Conservation (phyloP, 2,113 vertebrate genomes). For the Anguilla japonica region DNA sequence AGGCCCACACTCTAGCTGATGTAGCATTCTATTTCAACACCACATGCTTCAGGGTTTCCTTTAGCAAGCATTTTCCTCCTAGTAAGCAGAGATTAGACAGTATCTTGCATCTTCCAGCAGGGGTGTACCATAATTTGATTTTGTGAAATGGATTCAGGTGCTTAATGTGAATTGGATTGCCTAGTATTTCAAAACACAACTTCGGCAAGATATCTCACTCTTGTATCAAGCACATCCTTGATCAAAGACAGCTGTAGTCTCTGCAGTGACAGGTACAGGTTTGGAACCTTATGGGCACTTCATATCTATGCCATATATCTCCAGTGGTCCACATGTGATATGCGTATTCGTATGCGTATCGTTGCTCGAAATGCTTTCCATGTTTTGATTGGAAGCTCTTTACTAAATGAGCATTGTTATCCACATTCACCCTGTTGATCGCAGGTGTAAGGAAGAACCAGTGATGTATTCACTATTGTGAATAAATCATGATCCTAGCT, state of each 20-base stretch:
- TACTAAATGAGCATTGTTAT: slow-evolving; percentile 22
- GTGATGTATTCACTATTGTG: slow-evolving; percentile 39
- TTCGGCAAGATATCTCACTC: background rate
- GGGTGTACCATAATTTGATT: background rate
- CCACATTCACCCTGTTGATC: slow-evolving; percentile 7
- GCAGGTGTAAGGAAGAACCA: slow-evolving; percentile 30
- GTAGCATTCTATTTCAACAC: background rate
- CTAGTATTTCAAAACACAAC: background rate
- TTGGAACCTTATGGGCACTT: background rate
- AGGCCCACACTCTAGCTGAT: background rate
- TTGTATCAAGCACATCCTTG: background rate
- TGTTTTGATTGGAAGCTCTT: slow-evolving; percentile 21
- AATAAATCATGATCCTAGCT: slow-evolving; percentile 43
- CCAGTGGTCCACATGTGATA: background rate
- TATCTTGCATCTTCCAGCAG: background rate
- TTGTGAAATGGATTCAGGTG: too few species aligned
- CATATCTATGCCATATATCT: background rate
- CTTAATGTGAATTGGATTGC: too few species aligned
- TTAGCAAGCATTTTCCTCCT: too few species aligned
- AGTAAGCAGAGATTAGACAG: too few species aligned
- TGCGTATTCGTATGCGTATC: background rate
- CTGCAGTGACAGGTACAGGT: background rate
- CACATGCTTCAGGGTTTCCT: background rate
- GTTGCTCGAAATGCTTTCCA: background rate
- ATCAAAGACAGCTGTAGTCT: background rate